phyloP scores from a whole-genome alignment of 2,888 invertebrate species.

The Corythucha ciliata region DNA sequence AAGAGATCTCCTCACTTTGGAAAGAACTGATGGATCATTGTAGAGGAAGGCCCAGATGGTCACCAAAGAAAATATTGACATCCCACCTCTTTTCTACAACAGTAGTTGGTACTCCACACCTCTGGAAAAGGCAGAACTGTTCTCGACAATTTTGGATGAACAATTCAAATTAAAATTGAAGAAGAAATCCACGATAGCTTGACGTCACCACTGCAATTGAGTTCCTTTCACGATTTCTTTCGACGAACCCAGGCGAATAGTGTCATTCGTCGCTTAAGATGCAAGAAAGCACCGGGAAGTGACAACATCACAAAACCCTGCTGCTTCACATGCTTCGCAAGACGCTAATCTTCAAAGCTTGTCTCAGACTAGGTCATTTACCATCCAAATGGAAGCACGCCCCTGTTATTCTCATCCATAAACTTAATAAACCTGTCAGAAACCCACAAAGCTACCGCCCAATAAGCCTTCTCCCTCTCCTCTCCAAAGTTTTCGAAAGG shows the following conservation, averaged over 20 bases:
- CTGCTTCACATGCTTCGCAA: neutral
- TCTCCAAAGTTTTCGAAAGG: conserved; percentile 5
- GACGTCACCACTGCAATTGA: conserved; percentile 4
- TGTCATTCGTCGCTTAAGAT: neutral
- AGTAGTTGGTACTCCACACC: conserved; percentile 7
- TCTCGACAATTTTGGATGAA: conserved; percentile 1
- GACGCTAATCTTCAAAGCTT: conserved; percentile 12
- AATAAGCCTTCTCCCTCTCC: conserved; percentile 10
- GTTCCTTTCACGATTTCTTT: conserved; percentile 8
- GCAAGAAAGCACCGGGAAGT: neutral
- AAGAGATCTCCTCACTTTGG: neutral
- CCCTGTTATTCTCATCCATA: conserved; percentile 5
- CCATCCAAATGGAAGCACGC: conserved; percentile 11
- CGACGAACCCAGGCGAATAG: neutral
- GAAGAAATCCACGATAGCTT: neutral
- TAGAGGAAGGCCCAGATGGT: neutral
- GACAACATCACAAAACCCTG: conserved; percentile 1
- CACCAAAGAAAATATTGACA: conserved; percentile 2
- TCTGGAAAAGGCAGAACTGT: conserved; percentile 11
- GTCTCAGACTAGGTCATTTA: conserved; percentile 6
- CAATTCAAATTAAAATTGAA: conserved; percentile 6
- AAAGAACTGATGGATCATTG: conserved; percentile 4
- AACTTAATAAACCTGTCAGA: conserved; percentile 1
- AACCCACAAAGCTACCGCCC: conserved; percentile 8
- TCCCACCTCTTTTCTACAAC: neutral